Conservation (phyloP, 92 coral and sea anemone genomes). For the Zoanthus sociatus region DNA sequence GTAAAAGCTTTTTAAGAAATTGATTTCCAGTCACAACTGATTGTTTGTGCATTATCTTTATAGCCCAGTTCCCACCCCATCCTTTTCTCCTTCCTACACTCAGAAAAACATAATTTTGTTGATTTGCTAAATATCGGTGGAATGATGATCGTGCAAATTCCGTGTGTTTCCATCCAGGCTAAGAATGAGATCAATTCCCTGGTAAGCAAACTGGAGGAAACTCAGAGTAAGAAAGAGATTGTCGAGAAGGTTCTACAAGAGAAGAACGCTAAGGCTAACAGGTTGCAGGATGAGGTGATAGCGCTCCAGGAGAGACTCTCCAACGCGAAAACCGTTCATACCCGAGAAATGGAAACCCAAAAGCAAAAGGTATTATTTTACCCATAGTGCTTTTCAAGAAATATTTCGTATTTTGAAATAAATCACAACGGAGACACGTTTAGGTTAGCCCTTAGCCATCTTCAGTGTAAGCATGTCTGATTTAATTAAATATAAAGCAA, state of each 20-base stretch:
- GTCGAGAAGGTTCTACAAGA: constrained; percentile 88
- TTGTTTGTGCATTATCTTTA: background rate
- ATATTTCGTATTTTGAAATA: background rate
- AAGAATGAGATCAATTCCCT: constrained; percentile 78
- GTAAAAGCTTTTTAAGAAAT: background rate
- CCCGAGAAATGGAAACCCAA: constrained; percentile 87
- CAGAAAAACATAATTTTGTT: no score
- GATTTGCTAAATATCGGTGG: background rate
- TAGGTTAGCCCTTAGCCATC: no score
- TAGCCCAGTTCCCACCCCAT: background rate
- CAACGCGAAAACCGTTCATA: constrained; percentile 70
- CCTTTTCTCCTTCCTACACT: no score
- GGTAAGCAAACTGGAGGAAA: constrained; percentile 86
- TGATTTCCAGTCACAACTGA: background rate
- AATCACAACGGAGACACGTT: no score
- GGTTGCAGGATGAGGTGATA: constrained; percentile 84
- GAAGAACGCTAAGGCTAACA: constrained; percentile 80
- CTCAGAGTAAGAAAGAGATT: constrained; percentile 73
- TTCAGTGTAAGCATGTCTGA: no score
- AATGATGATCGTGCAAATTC: background rate
- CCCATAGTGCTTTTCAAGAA: background rate
- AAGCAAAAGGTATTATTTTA: constrained; percentile 80
- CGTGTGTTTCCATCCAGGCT: constrained; percentile 56
- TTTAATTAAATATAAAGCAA: no score
- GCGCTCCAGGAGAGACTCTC: constrained; percentile 83